These are phyloP conservation scores for Coelopa pilipes DNA, from an alignment of 2,888 invertebrate species.

Conservation along the genomic window DNA sequence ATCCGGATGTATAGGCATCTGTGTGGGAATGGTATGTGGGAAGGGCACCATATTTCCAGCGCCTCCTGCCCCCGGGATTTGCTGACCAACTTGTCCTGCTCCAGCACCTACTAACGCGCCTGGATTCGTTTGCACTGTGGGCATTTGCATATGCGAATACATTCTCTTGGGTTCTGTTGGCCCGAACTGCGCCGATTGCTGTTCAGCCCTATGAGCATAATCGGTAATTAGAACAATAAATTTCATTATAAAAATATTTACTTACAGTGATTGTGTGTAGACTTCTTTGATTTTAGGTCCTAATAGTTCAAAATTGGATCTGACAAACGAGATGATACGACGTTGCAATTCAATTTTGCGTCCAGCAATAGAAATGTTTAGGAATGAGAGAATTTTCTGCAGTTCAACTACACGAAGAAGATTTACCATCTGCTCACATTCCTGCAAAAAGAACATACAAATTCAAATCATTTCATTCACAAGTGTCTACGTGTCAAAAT, in stretches of 20 bases:
- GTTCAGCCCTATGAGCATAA: slow-evolving; percentile 45
- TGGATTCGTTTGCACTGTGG: slow-evolving; percentile 57
- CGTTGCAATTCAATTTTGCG: slow-evolving; percentile 82
- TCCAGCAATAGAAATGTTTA: slow-evolving; percentile 82
- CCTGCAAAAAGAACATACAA: slow-evolving; percentile 49
- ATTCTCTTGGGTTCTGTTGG: slow-evolving; percentile 62
- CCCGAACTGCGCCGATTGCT: slow-evolving; percentile 49
- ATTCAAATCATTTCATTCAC: neutral
- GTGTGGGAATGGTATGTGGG: slow-evolving; percentile 64
- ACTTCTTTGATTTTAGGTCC: slow-evolving; percentile 72
- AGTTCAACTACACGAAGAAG: slow-evolving; percentile 85
- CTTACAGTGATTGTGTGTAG: slow-evolving; percentile 62
- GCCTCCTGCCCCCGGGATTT: slow-evolving; percentile 50
- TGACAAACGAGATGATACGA: slow-evolving; percentile 78
- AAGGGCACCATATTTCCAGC: slow-evolving; percentile 67
- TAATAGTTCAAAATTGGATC: slow-evolving; percentile 72
- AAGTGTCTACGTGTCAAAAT: too few relatives aligned
- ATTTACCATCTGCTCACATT: slow-evolving; percentile 66
- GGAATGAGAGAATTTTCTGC: slow-evolving; percentile 83
- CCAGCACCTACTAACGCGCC: slow-evolving; percentile 54
- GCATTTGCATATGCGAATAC: slow-evolving; percentile 65
- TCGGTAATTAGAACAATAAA: neutral
- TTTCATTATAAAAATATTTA: slow-evolving; percentile 27
- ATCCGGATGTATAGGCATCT: slow-evolving; percentile 90
- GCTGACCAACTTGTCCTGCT: slow-evolving; percentile 48